A percentile compares a stretch with the other conserved stretches of the same genome.
Evolutionary conservation across 1,140 invertebrate genomes (phyloP).

Genomic region (Drosophila subobscura): DNA sequence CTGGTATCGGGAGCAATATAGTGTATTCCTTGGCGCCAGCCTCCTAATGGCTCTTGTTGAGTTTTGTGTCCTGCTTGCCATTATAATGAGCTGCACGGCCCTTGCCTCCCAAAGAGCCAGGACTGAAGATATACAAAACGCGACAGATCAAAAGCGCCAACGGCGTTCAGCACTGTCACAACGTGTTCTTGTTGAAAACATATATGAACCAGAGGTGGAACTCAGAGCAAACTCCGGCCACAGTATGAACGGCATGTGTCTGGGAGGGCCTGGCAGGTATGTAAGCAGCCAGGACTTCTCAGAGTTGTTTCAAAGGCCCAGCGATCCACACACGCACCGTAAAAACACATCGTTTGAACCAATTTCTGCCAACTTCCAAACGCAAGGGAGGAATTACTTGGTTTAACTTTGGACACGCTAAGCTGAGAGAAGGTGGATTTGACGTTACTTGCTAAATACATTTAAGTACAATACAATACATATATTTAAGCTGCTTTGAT

Average conservation of each 20-base stretch:
- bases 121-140: constrained; percentile 16
- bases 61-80: constrained; percentile 88
- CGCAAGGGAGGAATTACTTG: constrained; percentile 66
- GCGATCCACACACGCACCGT: constrained; percentile 68
- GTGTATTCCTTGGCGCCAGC: constrained; percentile 88
- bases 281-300: constrained; percentile 70
- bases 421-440: too few species aligned
- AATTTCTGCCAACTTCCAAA: constrained; percentile 59
- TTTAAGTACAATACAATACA: too few species aligned
- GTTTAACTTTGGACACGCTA: constrained; percentile 42
- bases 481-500: too few species aligned
- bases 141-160: neutral
- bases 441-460: too few species aligned
- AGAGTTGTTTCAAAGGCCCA: constrained; percentile 71
- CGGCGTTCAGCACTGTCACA: constrained; percentile 38
- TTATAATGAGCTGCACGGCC: constrained; percentile 88
- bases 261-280: constrained; percentile 33
- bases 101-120: constrained; percentile 74
- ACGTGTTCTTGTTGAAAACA: constrained; percentile 69
- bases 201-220: constrained; percentile 74
- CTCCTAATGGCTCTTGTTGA: constrained; percentile 88
- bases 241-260: constrained; percentile 20
- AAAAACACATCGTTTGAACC: constrained; percentile 62
- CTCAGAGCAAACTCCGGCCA: constrained; percentile 31
- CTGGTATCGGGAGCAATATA: constrained; percentile 91